phyloP scores from a whole-genome alignment of 2,888 invertebrate species.

The Platycnemis pennipes region DNA sequence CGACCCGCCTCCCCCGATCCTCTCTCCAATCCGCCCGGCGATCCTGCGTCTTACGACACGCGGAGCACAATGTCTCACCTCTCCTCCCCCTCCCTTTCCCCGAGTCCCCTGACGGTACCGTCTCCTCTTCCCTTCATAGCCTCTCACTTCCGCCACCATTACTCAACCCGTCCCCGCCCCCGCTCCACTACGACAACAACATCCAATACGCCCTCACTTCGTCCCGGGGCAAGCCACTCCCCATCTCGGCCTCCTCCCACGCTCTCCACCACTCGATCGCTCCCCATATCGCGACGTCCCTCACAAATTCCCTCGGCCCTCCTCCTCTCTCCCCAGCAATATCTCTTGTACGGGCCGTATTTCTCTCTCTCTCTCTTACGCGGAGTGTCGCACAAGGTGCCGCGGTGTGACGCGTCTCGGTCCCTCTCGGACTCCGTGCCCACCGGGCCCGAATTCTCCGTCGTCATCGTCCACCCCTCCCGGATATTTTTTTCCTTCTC shows the following conservation, averaged over 20 bases:
- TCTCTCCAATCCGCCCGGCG: background rate
- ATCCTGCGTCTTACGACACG: slow-evolving; percentile 12
- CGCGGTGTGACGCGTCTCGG: too few relatives aligned
- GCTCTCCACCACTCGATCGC: background rate
- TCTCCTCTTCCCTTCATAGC: too few relatives aligned
- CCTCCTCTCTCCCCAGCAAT: too few relatives aligned
- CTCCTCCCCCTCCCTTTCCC: background rate
- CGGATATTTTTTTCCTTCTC: background rate
- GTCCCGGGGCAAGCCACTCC: background rate
- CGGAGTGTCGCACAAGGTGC: background rate
- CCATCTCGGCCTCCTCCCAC: background rate
- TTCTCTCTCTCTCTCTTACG: too few relatives aligned
- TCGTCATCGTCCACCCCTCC: background rate
- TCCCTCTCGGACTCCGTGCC: background rate
- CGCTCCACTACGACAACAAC: background rate
- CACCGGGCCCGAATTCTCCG: background rate
- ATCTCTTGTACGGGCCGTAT: too few relatives aligned
- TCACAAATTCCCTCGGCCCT: background rate
- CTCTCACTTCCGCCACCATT: background rate
- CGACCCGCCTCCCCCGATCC: background rate
- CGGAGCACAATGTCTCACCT: background rate
- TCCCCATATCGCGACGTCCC: background rate
- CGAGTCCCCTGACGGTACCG: too few relatives aligned
- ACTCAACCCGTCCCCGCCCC: background rate
- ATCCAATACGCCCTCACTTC: background rate